Evolutionary conservation across 1,140 invertebrate species (phyloP).

Genomic region (Diuraphis noxia): DNA sequence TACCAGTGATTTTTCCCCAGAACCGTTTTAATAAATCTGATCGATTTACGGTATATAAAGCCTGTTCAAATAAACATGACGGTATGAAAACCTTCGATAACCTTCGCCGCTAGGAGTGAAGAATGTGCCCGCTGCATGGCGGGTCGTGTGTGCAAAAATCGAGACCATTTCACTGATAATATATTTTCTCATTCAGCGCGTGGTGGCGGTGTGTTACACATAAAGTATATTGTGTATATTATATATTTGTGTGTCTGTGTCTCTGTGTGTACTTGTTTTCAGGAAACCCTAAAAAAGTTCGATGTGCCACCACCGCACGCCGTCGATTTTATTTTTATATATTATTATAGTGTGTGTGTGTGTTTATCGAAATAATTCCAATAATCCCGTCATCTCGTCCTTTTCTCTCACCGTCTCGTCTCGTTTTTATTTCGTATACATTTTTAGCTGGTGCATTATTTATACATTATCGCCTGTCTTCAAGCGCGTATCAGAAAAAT

Average conservation of each 20-base stretch:
- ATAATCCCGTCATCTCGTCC: not conserved
- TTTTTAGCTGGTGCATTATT: not conserved
- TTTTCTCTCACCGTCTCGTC: not conserved
- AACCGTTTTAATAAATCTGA: constrained; percentile 8
- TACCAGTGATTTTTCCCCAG: not conserved
- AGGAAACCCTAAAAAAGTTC: not conserved
- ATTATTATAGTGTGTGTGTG: not conserved
- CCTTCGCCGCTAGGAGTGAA: not conserved
- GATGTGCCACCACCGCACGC: not conserved
- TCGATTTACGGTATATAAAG: not conserved
- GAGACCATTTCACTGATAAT: not conserved
- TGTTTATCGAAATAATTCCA: not conserved
- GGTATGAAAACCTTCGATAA: not conserved
- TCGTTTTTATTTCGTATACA: not conserved
- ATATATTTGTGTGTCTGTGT: not conserved
- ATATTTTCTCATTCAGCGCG: not conserved
- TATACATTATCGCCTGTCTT: constrained; percentile 16
- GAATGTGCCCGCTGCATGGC: not conserved
- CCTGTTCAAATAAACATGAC: not conserved
- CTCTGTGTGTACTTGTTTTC: not conserved
- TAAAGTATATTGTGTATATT: not conserved
- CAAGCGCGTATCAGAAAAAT: not conserved
- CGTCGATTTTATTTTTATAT: not conserved
- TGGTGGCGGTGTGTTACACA: not conserved
- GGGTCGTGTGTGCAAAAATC: not conserved